phyloP scores from a whole-genome alignment of 2,113 vertebrate genomes.

The Toxotes chatareus region DNA sequence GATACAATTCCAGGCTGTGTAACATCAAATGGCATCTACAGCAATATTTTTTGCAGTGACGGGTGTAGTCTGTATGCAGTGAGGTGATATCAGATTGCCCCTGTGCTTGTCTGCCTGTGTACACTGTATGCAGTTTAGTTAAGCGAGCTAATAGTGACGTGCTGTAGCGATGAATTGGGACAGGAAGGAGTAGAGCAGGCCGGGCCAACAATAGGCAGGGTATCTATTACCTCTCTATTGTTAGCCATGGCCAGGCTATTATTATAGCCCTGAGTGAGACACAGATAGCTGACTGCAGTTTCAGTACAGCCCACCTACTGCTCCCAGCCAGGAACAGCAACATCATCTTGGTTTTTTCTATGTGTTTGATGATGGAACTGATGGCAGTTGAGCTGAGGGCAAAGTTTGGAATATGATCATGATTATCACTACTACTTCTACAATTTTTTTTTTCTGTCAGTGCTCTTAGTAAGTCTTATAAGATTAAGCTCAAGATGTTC shows the following conservation, averaged over 20 bases:
- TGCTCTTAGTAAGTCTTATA: background rate
- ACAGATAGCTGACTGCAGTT: conserved; percentile 71
- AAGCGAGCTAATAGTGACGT: conserved; percentile 53
- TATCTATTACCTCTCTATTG: conserved; percentile 84
- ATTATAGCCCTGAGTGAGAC: conserved; percentile 72
- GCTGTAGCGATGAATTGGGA: conserved; percentile 58
- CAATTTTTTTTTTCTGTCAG: background rate
- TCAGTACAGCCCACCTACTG: conserved; percentile 59
- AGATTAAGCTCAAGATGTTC: conserved; percentile 4
- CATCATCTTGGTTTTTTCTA: conserved; percentile 19
- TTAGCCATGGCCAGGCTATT: conserved; percentile 79
- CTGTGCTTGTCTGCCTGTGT: conserved; percentile 46
- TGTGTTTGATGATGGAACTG: conserved; percentile 17
- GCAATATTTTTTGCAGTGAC: conserved; percentile 39
- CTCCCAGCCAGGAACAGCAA: conserved; percentile 44
- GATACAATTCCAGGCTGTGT: conserved; percentile 1
- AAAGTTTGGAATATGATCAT: background rate
- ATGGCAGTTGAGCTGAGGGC: background rate
- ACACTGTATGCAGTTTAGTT: conserved; percentile 56
- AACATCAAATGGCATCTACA: conserved; percentile 23
- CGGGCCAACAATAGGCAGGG: conserved; percentile 67
- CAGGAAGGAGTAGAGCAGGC: conserved; percentile 72
- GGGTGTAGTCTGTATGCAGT: conserved; percentile 27
- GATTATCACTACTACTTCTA: background rate
- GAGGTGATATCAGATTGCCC: conserved; percentile 56